Base-by-base conservation (phyloP, 2,113 vertebrate genomes). In the Heloderma charlesbogerti region DNA sequence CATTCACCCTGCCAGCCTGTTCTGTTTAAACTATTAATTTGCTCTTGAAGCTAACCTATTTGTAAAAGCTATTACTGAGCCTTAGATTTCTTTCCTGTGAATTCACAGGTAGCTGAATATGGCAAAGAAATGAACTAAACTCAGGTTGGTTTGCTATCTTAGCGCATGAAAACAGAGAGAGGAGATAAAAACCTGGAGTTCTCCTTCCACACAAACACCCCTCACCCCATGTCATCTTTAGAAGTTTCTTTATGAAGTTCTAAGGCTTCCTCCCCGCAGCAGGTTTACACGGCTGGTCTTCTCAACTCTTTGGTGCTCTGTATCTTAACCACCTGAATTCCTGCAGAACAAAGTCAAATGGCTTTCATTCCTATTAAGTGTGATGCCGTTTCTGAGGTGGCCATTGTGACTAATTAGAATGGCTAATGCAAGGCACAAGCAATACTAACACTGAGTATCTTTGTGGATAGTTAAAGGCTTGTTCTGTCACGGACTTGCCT, bases 41-140 rank as follows among this genome's bases (percentile, higher is more conserved):
- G 34, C 45, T 88, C 13, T 29, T 82, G 85, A 91, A 93, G 12
- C 16, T 86, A 34, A 6, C 75, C 2, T 71, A 40, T 91, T 91
- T 88, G 34, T 60, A 90, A 79, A 90, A 91, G 72, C 67, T 90
- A 48, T 85, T 92, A 67, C 15, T 74, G 80, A 91, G 92, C 93
- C 27, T 25, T 83, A 84, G 81, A 67, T 92, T 90, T 69, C 91
- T 90, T 90, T 69, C 91, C 89, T 45, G 34, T 88, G 79, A 77
- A 82, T 92, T 71, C 60, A 54, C 84, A 87, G 69, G 22, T 77
- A 22, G 8, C 27, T 40, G 8, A 3, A 1, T 88, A 60, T 83
- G 88, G 88, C 57, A 79, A 93, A 89, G 78, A 83, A 93, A 86
- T 75, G n/a, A 92, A 69, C 1, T 12, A 91, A 63, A 1, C 15